Evolutionary conservation across 2,888 invertebrate genomes (phyloP).

Genomic region (Cactoblastis cactorum): DNA sequence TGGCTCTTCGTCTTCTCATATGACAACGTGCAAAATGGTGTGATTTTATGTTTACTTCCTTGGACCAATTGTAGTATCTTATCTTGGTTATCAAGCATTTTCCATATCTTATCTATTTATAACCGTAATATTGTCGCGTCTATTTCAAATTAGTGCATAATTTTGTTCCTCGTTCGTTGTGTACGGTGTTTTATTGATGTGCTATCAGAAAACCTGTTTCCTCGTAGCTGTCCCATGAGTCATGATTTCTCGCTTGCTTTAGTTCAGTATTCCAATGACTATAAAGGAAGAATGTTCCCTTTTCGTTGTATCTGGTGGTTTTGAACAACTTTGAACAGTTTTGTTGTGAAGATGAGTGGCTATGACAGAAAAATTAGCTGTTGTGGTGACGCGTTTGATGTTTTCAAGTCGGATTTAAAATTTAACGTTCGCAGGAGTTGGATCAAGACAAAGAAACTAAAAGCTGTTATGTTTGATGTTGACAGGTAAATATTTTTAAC

Average conservation of each 20-base stretch:
- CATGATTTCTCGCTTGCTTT: conserved; percentile 21
- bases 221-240: conserved; percentile 25
- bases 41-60: conserved; percentile 40
- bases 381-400: conserved; percentile 40
- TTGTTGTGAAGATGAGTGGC: not conserved
- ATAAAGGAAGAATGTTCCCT: conserved; percentile 19
- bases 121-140: not conserved
- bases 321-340: conserved; percentile 2
- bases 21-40: not conserved
- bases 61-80: conserved; percentile 60
- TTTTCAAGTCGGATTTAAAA: conserved; percentile 41
- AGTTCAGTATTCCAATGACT: conserved; percentile 32
- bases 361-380: conserved; percentile 40
- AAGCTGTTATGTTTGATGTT: conserved; percentile 38
- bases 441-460: conserved; percentile 51
- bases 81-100: conserved; percentile 29
- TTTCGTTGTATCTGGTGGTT: conserved; percentile 17
- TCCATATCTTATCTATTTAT: conserved; percentile 17
- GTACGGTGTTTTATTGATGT: conserved; percentile 18
- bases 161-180: conserved; percentile 17
- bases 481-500: conserved; percentile 47
- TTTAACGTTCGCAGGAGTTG: conserved; percentile 47
- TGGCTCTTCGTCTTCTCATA: not conserved
- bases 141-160: conserved; percentile 9
- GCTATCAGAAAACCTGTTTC: conserved; percentile 25